These are phyloP conservation scores for Tryphoninae sp. DNA, from an alignment of 2,888 invertebrate genomes.

Conservation along the genomic window DNA sequence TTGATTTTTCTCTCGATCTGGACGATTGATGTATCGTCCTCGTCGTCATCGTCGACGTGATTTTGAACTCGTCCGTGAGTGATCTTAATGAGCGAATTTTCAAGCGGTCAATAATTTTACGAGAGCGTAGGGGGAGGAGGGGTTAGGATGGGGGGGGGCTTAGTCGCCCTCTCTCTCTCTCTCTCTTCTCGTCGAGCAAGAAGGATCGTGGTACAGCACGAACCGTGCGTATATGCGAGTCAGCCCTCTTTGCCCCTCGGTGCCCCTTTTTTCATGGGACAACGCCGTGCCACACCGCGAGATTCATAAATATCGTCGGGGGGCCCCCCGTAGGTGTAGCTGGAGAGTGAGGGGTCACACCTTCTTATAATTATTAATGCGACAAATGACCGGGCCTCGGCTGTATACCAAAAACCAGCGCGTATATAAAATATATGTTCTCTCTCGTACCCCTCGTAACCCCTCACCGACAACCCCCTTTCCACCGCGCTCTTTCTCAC, in stretches of 20 bases:
- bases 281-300: conserved; percentile 68
- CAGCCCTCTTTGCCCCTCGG: conserved; percentile 24
- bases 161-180: too few species aligned
- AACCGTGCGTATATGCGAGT: conserved; percentile 3
- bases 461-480: too few species aligned
- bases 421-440: conserved; percentile 17
- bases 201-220: conserved; percentile 43
- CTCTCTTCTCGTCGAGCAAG: conserved; percentile 54
- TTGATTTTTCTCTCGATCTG: neutral
- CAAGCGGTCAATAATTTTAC: conserved; percentile 17
- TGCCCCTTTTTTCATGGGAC: conserved; percentile 58
- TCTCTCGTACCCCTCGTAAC: neutral
- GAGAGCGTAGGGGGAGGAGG: conserved; percentile 60
- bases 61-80: neutral
- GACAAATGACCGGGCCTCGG: conserved; percentile 78
- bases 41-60: too few species aligned
- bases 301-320: conserved; percentile 76
- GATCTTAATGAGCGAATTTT: neutral
- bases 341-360: conserved; percentile 76
- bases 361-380: conserved; percentile 80
- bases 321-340: conserved; percentile 74
- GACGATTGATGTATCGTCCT: neutral
- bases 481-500: neutral
- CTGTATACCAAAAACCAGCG: conserved; percentile 68
- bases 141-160: too few species aligned